phyloP scores from a whole-genome alignment of 1,140 invertebrate genomes.

The Linepithema humile region DNA sequence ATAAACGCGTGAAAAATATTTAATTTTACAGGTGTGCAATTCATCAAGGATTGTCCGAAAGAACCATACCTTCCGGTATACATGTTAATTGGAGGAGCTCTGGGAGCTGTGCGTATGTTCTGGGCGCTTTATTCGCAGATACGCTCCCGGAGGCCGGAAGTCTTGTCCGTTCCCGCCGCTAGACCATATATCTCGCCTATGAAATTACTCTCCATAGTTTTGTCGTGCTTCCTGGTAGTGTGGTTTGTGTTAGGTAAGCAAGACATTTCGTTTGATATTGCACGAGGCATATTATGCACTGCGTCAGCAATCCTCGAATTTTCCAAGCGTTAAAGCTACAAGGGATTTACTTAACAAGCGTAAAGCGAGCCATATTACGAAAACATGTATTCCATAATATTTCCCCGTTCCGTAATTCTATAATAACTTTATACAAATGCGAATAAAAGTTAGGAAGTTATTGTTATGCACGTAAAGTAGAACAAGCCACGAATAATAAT shows the following conservation, averaged over 20 bases:
- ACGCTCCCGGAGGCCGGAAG: conserved; percentile 85
- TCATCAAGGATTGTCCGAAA: conserved; percentile 91
- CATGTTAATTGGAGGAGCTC: conserved; percentile 91
- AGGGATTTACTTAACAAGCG: conserved; percentile 6
- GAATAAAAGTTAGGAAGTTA: neutral
- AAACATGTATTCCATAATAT: conserved; percentile 4
- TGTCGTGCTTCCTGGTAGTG: conserved; percentile 89
- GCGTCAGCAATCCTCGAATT: neutral
- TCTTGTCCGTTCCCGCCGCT: conserved; percentile 82
- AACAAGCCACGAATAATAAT: neutral
- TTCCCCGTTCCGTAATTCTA: neutral
- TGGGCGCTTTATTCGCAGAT: conserved; percentile 90
- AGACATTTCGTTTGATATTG: neutral
- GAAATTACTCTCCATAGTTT: conserved; percentile 86
- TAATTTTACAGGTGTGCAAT: conserved; percentile 88
- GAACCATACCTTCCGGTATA: conserved; percentile 92
- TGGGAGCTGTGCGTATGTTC: conserved; percentile 89
- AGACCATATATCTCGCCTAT: conserved; percentile 80
- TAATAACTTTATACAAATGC: neutral
- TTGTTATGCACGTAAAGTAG: neutral
- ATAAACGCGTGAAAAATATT: neutral
- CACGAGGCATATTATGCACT: neutral
- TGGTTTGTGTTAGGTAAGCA: conserved; percentile 87
- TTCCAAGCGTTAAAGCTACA: conserved; percentile 20
- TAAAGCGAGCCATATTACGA: conserved; percentile 4